Evolutionary conservation across 2,113 vertebrate species (phyloP), one percentile per base, ranked within the genome.

Genomic region (Cromileptes altivelis): DNA sequence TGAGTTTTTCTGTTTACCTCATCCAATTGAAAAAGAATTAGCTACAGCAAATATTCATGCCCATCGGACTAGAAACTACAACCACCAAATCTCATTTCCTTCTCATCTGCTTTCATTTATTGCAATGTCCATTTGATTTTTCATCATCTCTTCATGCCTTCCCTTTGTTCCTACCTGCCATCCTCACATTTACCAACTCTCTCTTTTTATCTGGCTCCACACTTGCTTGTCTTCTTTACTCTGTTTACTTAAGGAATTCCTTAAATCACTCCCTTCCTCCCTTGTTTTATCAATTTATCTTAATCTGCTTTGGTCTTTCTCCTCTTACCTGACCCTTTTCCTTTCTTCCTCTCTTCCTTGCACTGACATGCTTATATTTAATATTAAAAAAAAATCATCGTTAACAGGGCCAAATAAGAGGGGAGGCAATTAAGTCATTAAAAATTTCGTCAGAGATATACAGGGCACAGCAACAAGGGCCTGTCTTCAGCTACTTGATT

Each of bases 251-350:
- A 13, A 21, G 21, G 2, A 47, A 58, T 25, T 42, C 27, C 30
- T 73, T 65, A 47, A 58, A 1, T 58, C 21, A 50, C 40, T 50
- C 42, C 17, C 0, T 40, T n/a, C 23, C 10, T 10, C 10, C 15
- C 1, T 40, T 47, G 18, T 49, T 58, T 49, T 13, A 68, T 68
- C 30, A 27, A 50, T 19, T 50, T 40, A 49, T 65, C 52, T 67
- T 63, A 37, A 40, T 67, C n/a, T 27, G 4, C 4, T 37, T 64
- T 80, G 49, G 14, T 50, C 21, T n/a, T 0, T 30, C 2, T 0
- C 12, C 27, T 10, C 12, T 0, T 3, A 17, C 1, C 2, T 1
- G 6, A 60, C 8, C 10, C 2, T 19, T 42, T 10, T 71, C 9
- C 42, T 7, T 45, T 21, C 5, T 25, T 30, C 4, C 10, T 18